These are phyloP conservation scores for Calliphora vomitoria DNA, from an alignment of 2,888 invertebrate genomes.

Conservation along the genomic window DNA sequence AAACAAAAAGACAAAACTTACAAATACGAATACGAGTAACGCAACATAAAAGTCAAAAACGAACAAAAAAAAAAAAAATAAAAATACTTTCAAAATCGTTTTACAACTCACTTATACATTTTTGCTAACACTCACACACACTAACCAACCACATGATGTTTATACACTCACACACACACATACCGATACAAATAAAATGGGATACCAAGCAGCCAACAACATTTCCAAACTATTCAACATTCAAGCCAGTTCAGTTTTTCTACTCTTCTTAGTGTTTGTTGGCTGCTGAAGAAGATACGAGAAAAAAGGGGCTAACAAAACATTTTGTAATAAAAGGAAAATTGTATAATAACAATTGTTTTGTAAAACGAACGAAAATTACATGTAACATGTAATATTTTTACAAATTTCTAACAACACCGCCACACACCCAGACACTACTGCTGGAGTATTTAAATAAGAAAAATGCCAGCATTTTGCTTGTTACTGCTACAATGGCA, in stretches of 20 bases:
- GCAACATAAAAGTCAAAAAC: constrained; percentile 47
- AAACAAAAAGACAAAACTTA: constrained; percentile 47
- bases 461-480: not conserved
- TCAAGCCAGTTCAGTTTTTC: constrained; percentile 28
- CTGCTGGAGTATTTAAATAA: not conserved
- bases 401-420: constrained; percentile 37
- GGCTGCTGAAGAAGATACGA: constrained; percentile 2
- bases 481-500: not conserved
- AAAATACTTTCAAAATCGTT: constrained; percentile 49
- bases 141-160: constrained; percentile 45
- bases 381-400: constrained; percentile 55
- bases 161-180: constrained; percentile 9
- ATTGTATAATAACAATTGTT: constrained; percentile 62
- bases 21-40: constrained; percentile 43
- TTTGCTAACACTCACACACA: constrained; percentile 19
- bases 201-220: constrained; percentile 21
- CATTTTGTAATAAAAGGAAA: constrained; percentile 53
- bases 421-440: not conserved
- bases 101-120: constrained; percentile 65
- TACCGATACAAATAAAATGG: constrained; percentile 8
- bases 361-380: constrained; percentile 55
- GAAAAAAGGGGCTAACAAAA: constrained; percentile 31
- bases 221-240: constrained; percentile 58
- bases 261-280: constrained; percentile 2
- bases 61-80: constrained; percentile 24